phyloP scores from a whole-genome alignment of 2,113 vertebrate genomes.

The Ramphastos sulfuratus region DNA sequence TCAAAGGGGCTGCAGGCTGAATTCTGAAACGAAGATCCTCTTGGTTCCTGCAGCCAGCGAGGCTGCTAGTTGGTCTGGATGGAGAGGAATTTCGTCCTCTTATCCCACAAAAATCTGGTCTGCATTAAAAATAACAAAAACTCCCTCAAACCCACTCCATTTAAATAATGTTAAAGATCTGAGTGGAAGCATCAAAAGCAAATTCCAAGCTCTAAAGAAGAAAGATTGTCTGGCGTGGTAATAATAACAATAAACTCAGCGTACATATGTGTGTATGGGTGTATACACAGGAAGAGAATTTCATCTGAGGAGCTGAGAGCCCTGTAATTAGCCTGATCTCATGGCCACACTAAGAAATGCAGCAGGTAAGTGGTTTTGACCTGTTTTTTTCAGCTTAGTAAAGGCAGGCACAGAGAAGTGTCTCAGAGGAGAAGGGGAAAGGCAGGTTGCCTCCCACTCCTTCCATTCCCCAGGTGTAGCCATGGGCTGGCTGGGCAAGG shows the following conservation, averaged over 20 bases:
- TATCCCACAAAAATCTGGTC: slow-evolving; percentile 55
- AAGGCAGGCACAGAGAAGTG: not conserved
- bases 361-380: not conserved
- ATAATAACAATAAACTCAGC: slow-evolving; percentile 37
- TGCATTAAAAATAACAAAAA: slow-evolving; percentile 57
- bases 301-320: not conserved
- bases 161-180: slow-evolving; percentile 60
- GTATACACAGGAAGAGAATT: not conserved
- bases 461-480: not conserved
- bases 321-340: not conserved
- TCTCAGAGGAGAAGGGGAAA: not conserved
- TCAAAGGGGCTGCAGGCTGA: not conserved
- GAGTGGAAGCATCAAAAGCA: slow-evolving; percentile 44
- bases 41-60: not conserved
- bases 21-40: not conserved
- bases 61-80: not conserved
- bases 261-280: not conserved
- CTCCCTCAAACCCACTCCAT: slow-evolving; percentile 27
- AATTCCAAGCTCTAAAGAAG: slow-evolving; percentile 62
- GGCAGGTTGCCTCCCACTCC: not conserved
- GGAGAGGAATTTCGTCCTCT: not conserved
- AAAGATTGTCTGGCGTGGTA: slow-evolving; percentile 59
- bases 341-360: rapidly evolving
- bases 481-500: not conserved
- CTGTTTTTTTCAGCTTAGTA: not conserved